Evolutionary conservation across 1,140 invertebrate species (phyloP).

Genomic region (Pissodes strobi): DNA sequence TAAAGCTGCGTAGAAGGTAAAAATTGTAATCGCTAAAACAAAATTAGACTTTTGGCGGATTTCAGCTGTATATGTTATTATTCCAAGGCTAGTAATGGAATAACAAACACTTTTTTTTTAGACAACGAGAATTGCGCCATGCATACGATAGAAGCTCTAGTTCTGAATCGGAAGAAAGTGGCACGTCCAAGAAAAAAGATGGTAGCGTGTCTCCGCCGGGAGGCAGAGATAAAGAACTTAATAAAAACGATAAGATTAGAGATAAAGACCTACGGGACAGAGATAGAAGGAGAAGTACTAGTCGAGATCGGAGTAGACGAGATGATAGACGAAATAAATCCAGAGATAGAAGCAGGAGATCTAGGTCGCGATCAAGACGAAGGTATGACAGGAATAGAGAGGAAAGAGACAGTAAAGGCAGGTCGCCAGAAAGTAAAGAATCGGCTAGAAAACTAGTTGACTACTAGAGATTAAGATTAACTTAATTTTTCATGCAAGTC

Average conservation of each 20-base stretch:
- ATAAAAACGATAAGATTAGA: slow-evolving; percentile 16
- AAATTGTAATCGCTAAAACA: not conserved
- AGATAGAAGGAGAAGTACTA: slow-evolving; percentile 34
- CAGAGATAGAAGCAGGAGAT: slow-evolving; percentile 26
- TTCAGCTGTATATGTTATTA: not conserved
- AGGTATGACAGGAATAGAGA: slow-evolving; percentile 41
- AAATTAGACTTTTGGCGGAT: not conserved
- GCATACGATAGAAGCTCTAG: slow-evolving; percentile 51
- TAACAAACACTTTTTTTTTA: slow-evolving; percentile 29
- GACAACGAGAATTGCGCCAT: slow-evolving; percentile 54
- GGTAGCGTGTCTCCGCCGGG: slow-evolving; percentile 19
- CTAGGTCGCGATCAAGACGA: slow-evolving; percentile 25
- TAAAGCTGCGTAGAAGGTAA: slow-evolving; percentile 82
- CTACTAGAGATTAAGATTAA: slow-evolving; percentile 19
- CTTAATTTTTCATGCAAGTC: no score
- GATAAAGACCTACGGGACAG: slow-evolving; percentile 24
- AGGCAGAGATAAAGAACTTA: slow-evolving; percentile 27
- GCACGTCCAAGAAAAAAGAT: slow-evolving; percentile 29
- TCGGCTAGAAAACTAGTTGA: slow-evolving; percentile 22
- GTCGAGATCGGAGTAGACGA: slow-evolving; percentile 27
- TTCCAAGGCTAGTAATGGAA: not conserved
- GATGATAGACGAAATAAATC: no score
- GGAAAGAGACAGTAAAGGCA: slow-evolving; percentile 34
- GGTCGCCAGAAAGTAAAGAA: slow-evolving; percentile 3
- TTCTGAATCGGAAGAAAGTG: slow-evolving; percentile 41